phyloP scores from a whole-genome alignment of 2,113 vertebrate species.

The Rana temporaria region DNA sequence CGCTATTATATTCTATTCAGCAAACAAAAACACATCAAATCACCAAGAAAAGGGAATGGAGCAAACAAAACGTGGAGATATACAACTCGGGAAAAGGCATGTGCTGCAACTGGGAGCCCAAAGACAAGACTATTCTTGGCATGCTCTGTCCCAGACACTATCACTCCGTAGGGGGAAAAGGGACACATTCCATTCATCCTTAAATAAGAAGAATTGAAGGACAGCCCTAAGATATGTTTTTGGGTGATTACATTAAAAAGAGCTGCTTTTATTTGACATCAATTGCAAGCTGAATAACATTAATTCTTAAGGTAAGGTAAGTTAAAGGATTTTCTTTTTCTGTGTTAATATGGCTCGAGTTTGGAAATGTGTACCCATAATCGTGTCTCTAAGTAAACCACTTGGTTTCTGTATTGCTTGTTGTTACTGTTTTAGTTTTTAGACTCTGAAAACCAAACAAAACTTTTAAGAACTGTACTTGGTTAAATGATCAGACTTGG shows the following conservation, averaged over 20 bases:
- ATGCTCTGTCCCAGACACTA: background rate
- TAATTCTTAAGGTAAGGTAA: no score
- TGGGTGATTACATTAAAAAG: background rate
- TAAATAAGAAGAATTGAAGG: background rate
- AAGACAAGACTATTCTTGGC: background rate
- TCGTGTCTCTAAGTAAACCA: no score
- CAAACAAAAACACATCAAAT: slow-evolving; percentile 37
- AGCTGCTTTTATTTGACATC: no score
- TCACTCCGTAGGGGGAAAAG: background rate
- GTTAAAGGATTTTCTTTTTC: no score
- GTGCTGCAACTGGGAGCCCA: background rate
- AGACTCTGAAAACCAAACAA: no score
- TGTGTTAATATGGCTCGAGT: no score
- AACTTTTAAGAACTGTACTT: no score
- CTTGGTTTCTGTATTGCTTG: no score
- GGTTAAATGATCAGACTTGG: no score
- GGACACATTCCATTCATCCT: background rate
- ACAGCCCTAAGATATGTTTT: background rate
- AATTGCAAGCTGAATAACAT: no score
- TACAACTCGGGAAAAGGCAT: background rate
- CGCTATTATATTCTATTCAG: slow-evolving; percentile 55
- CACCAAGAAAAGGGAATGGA: slow-evolving; percentile 16
- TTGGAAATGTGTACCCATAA: no score
- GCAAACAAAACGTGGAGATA: slow-evolving; percentile 37
- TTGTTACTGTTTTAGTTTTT: no score